phyloP scores from a whole-genome alignment of 2,113 vertebrate species.

The Hippocampus mohnikei region DNA sequence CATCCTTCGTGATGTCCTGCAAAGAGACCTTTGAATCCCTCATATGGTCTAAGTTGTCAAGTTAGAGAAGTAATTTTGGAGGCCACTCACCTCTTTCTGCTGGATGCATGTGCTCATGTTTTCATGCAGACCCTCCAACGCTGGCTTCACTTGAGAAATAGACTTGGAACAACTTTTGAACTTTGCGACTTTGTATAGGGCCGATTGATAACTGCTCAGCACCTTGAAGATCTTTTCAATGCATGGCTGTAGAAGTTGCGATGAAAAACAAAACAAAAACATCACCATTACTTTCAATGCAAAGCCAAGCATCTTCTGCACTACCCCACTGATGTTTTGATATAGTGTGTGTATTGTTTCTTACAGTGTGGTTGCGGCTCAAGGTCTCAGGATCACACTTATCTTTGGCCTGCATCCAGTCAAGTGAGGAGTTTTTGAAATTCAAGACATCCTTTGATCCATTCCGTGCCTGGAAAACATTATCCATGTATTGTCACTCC shows the following conservation, averaged over 20 bases:
- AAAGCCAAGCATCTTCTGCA: background rate
- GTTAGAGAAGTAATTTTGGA: background rate
- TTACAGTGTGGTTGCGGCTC: conserved; percentile 41
- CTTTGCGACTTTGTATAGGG: conserved; percentile 25
- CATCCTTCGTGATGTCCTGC: background rate
- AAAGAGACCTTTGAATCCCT: background rate
- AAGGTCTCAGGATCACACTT: conserved; percentile 61
- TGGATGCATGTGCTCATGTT: conserved; percentile 36
- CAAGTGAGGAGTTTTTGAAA: background rate
- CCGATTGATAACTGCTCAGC: conserved; percentile 47
- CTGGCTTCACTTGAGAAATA: conserved; percentile 22
- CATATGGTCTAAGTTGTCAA: background rate
- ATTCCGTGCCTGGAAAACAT: conserved; percentile 39
- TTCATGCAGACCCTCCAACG: conserved; percentile 23
- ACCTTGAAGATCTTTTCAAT: conserved; percentile 50
- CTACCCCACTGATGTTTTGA: background rate
- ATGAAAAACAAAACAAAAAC: background rate
- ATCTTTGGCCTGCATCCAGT: conserved; percentile 51
- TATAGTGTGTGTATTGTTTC: background rate
- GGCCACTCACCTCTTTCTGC: conserved; percentile 11
- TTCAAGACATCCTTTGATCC: background rate
- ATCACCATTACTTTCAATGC: background rate
- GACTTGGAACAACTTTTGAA: conserved; percentile 33
- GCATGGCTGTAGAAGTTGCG: conserved; percentile 55
- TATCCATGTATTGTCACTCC: background rate